Evolutionary conservation across 2,888 invertebrate genomes (phyloP), one percentile per base, ranked within the genome.

Genomic region (Crossocerus cetratus): DNA sequence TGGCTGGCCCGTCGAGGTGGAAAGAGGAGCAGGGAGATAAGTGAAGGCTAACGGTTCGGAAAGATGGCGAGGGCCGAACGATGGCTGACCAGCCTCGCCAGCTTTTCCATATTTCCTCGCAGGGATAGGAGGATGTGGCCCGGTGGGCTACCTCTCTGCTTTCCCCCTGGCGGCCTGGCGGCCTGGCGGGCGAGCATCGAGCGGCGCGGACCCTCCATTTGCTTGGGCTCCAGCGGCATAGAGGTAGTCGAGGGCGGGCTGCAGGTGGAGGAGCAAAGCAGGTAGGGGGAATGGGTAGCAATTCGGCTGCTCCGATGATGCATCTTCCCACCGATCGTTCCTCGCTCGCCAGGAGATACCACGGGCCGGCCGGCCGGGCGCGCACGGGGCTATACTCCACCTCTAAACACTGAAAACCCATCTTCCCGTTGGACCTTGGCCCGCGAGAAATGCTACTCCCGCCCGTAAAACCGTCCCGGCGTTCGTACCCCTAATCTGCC

Each of bases 361-460:
- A 73, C 73, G 67, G 67, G 65, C n/a, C n/a, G n/a, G n/a, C n/a
- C n/a, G n/a, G n/a, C n/a, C n/a, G n/a, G n/a, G n/a, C n/a, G n/a
- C n/a, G n/a, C 32, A 32, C 70, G 65, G 64, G 74, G 73, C 66
- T 54, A 77, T 77, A 73, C 59, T 77, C 81, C 81, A 83, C 82
- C 84, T 81, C 81, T 79, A 82, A 85, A 88, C 85, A 86, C 83
- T 81, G 83, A 69, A 83, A 85, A 77, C 75, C 85, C 85, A 84
- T 85, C 74, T 80, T 75, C 65, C 42, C 11, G n/a, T 49, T 49
- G 62, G 72, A 49, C 65, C 61, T 63, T 74, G n/a, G 69, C 79
- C 65, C 76, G 74, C 72, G 75, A 83, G 78, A 82, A 78, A 76
- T 74, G 74, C 69, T 70, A 81, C 72, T 76, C 78, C 71, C 75